Base-by-base conservation (phyloP, 2,113 vertebrate genomes). In the Platycercus adscitus region DNA sequence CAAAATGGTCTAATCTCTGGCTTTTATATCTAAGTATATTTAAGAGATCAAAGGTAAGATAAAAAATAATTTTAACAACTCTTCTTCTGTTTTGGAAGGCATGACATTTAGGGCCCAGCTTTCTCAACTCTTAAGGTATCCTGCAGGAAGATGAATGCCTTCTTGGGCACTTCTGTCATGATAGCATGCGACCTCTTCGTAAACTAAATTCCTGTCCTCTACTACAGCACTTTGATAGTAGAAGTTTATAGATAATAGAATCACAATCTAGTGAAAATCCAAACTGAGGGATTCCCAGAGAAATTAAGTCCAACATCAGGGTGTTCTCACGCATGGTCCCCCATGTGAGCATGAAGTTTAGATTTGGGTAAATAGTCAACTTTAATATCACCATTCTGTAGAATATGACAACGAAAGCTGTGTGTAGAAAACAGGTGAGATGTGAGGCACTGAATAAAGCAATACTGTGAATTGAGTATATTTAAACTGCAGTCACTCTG, bases 321-420 rank as follows among this genome's bases (percentile, higher is more conserved):
- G 7, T 70, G 4, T 29, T 70, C 37, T 88, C 55, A 88, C 10
- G n/a, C 0, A 0, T 39, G 10, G 24, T 25, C 66, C 25, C 18
- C 77, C 28, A 17, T 18, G 17, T 29, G 29, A 63, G 7, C 1
- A 0, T 44, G 23, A 90, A 55, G 26, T 61, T 78, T 55, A 73
- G 21, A 43, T 90, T 58, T 35, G 25, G 6, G 31, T 82, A n/a
- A 52, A 5, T 41, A 77, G 56, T 85, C 29, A 56, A n/a, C 6
- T 79, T 17, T 72, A 65, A 63, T n/a, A 13, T 20, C 24, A 76
- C 35, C 17, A 21, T 72, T 92, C n/a, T 37, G n/a, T 49, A 61
- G 33, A 85, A 26, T 25, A 78, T 39, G 68, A 33, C 9, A 72
- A n/a, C 17, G 72, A 76, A 84, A 89, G 9, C 14, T 65, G 14